Conservation (phyloP, 2,113 vertebrate species). For the Trochalopteron elliotii region DNA sequence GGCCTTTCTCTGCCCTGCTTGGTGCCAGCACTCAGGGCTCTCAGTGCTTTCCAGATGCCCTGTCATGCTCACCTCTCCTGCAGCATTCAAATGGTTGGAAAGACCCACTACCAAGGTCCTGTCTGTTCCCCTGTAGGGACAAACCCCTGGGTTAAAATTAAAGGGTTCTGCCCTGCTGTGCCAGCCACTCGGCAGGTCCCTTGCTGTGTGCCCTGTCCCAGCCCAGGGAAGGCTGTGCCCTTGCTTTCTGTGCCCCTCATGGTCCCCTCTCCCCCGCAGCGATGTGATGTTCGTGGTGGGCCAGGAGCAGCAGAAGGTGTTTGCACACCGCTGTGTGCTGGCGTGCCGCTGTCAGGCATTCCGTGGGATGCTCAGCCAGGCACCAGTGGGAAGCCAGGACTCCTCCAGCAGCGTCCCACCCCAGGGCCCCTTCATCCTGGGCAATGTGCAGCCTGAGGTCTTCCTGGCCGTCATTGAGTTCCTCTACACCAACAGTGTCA, state of each 20-base stretch:
- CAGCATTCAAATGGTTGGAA: neutral
- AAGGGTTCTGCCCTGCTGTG: fast-evolving
- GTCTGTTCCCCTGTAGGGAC: neutral
- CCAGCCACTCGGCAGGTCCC: fast-evolving
- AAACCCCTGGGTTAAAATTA: neutral
- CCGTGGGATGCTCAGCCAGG: constrained; percentile 66
- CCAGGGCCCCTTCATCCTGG: constrained; percentile 68
- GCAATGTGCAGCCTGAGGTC: constrained; percentile 74
- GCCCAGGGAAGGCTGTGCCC: neutral
- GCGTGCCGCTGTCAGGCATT: constrained; percentile 77
- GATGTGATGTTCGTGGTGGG: constrained; percentile 81
- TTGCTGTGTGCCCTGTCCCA: neutral
- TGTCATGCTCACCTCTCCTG: fast-evolving
- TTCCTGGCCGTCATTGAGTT: constrained; percentile 80
- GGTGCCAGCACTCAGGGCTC: neutral
- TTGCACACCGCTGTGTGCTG: constrained; percentile 79
- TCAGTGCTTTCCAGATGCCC: neutral
- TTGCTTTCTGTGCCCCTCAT: fast-evolving
- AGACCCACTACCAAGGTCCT: neutral
- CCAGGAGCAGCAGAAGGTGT: constrained; percentile 74
- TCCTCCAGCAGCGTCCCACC: neutral
- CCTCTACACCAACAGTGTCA: constrained; percentile 80
- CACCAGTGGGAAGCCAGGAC: neutral
- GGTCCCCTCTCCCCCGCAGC: neutral
- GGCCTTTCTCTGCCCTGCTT: neutral